Evolutionary conservation across 2,888 invertebrate genomes (phyloP).

Genomic region (Tetrapedia diversipes): DNA sequence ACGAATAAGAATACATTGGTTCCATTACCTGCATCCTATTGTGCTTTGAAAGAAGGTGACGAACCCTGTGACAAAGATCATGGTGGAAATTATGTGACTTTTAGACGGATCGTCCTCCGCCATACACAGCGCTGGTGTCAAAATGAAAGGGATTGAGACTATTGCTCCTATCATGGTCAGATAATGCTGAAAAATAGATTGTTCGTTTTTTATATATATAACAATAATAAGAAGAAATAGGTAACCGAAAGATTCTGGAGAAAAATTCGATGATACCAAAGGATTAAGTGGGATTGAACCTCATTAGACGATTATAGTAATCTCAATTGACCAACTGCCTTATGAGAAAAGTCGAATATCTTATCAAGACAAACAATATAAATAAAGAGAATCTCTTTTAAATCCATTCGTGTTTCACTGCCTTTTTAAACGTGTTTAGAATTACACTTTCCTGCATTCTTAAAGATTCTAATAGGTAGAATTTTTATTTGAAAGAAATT

Average conservation of each 20-base stretch:
- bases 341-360: not conserved
- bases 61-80: slow-evolving; percentile 92
- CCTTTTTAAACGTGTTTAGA: not conserved
- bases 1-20: not conserved
- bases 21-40: slow-evolving; percentile 86
- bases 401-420: not conserved
- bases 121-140: slow-evolving; percentile 93
- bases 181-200: slow-evolving; percentile 86
- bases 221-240: no score
- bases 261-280: not conserved
- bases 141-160: slow-evolving; percentile 91
- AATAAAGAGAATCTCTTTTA: not conserved
- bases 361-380: slow-evolving; percentile 8
- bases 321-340: not conserved
- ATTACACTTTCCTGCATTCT: not conserved
- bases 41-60: slow-evolving; percentile 90
- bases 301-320: not conserved
- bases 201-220: not conserved
- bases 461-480: not conserved
- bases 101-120: slow-evolving; percentile 89
- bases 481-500: no score
- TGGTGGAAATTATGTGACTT: slow-evolving; percentile 91
- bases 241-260: not conserved
- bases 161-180: slow-evolving; percentile 94
- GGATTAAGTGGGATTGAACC: not conserved